Percentiles rank a stretch among this genome's conserved stretches.
Evolutionary conservation across 2,888 invertebrate genomes (phyloP).

Genomic region (Frankliniella fusca): DNA sequence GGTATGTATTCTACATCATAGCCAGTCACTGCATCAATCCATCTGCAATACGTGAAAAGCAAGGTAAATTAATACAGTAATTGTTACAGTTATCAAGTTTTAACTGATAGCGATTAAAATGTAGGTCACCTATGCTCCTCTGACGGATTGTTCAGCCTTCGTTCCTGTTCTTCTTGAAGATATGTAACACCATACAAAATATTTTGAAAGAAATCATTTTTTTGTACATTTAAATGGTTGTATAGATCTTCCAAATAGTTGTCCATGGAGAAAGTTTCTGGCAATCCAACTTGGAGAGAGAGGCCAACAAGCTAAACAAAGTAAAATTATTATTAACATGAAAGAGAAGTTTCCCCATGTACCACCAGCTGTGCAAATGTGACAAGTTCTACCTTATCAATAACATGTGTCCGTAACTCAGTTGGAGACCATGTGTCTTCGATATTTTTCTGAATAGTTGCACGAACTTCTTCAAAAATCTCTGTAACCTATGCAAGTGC

Average conservation of each 20-base stretch:
- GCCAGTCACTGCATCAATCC: conserved; percentile 43
- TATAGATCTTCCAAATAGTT: conserved; percentile 48
- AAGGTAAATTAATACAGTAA: background rate
- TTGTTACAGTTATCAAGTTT: background rate
- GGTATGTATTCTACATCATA: conserved; percentile 47
- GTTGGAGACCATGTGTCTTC: conserved; percentile 32
- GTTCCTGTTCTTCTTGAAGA: conserved; percentile 47
- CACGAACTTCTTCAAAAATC: conserved; percentile 43
- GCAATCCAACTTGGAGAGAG: conserved; percentile 50
- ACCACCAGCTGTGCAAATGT: background rate
- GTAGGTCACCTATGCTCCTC: conserved; percentile 44
- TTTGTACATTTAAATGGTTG: conserved; percentile 48
- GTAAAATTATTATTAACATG: background rate
- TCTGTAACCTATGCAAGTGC: conserved; percentile 40
- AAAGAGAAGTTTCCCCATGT: background rate
- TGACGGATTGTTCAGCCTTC: conserved; percentile 44
- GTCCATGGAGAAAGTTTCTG: conserved; percentile 44
- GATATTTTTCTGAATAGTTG: conserved; percentile 41
- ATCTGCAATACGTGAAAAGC: conserved; percentile 38
- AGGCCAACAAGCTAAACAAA: conserved; percentile 48
- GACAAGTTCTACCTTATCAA: conserved; percentile 27
- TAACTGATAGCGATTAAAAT: background rate
- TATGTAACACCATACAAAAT: conserved; percentile 50
- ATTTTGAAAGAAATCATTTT: conserved; percentile 53
- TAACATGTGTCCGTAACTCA: conserved; percentile 24